Percentiles rank a stretch among this genome's conserved stretches.
These are phyloP conservation scores for Diploscapter pachys DNA, from an alignment of 1,140 invertebrate genomes.

Conservation along the genomic window DNA sequence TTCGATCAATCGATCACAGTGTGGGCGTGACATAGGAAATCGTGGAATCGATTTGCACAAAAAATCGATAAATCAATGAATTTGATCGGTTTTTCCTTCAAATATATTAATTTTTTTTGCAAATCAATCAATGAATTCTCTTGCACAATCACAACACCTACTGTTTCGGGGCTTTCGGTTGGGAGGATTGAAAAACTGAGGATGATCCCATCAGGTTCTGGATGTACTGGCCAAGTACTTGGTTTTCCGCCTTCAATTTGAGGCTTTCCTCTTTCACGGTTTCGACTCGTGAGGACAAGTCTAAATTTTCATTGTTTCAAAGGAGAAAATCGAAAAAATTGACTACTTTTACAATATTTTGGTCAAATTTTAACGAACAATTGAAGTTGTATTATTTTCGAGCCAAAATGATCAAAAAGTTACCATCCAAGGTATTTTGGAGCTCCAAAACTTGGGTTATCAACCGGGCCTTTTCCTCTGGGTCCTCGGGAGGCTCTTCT, in stretches of 20 bases:
- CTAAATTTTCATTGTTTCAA: conserved; percentile 61
- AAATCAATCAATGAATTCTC: no score
- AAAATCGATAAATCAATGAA: no score
- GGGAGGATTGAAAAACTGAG: conserved; percentile 79
- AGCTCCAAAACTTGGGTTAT: conserved; percentile 95
- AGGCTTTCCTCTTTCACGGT: conserved; percentile 98
- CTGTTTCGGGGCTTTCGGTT: conserved; percentile 23
- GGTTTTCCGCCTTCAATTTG: conserved; percentile 94
- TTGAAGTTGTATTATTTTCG: neutral
- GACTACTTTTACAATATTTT: no score
- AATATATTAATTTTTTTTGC: no score
- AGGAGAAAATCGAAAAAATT: conserved; percentile 19
- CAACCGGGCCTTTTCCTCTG: conserved; percentile 92
- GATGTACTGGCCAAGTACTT: conserved; percentile 96
- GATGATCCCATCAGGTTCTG: conserved; percentile 99
- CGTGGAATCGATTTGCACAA: no score
- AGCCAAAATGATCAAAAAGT: no score
- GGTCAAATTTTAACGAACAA: neutral
- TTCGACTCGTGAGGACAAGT: conserved; percentile 93
- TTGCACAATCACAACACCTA: neutral
- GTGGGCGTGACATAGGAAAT: no score
- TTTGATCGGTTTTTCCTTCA: no score
- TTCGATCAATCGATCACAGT: no score
- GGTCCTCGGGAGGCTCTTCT: conserved; percentile 71
- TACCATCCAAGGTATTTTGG: conserved; percentile 95